Evolutionary conservation across 2,113 vertebrate species (phyloP).

Genomic region (Pseudorasbora parva): DNA sequence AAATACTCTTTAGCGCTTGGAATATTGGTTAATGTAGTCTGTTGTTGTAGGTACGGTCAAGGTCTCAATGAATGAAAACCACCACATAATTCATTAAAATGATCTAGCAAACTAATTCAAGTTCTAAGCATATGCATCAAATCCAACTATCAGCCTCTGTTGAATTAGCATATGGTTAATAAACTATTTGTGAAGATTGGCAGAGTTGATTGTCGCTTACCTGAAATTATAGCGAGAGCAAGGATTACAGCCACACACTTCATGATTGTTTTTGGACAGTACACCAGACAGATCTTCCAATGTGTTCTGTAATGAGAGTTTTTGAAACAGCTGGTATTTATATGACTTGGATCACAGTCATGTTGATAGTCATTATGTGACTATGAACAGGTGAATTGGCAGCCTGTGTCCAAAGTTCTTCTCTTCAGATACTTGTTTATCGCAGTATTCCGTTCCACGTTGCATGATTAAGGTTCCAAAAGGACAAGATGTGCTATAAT

Average conservation of each 20-base stretch:
- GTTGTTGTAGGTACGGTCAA: neutral
- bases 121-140: neutral
- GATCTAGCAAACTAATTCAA: neutral
- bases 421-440: constrained; percentile 63
- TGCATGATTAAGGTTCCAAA: constrained; percentile 47
- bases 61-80: neutral
- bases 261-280: constrained; percentile 67
- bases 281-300: constrained; percentile 36
- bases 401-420: constrained; percentile 70
- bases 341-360: constrained; percentile 42
- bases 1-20: neutral
- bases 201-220: constrained; percentile 58
- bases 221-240: constrained; percentile 67
- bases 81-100: neutral
- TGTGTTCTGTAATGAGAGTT: constrained; percentile 19
- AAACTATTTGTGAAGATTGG: neutral
- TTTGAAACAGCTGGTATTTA: constrained; percentile 63
- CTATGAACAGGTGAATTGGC: constrained; percentile 48
- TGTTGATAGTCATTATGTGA: constrained; percentile 52
- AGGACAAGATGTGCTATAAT: constrained; percentile 23
- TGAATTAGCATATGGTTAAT: no score
- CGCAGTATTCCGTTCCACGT: constrained; percentile 69
- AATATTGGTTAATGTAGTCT: neutral
- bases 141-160: no score
- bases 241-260: constrained; percentile 66